phyloP scores from a whole-genome alignment of 1,140 invertebrate genomes.

The Hirudo medicinalis region DNA sequence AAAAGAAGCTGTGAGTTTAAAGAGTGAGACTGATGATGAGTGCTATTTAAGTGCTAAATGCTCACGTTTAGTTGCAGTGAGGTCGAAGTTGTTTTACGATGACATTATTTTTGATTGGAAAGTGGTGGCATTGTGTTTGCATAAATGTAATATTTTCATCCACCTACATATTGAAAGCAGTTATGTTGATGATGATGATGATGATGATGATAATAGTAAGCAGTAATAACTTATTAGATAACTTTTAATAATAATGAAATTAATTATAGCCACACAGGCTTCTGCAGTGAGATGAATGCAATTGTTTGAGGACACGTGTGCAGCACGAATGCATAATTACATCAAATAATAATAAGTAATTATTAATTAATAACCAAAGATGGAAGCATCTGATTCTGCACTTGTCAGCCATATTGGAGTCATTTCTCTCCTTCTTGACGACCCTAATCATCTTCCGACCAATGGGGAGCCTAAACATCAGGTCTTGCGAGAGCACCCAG shows the following conservation, averaged over 20 bases:
- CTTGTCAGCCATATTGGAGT: slow-evolving; percentile 65
- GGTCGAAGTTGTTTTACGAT: not conserved
- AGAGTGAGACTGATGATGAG: not conserved
- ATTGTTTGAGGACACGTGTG: no score
- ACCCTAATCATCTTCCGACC: slow-evolving; percentile 63
- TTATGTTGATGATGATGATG: not conserved
- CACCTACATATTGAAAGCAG: not conserved
- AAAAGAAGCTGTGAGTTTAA: slow-evolving; percentile 48
- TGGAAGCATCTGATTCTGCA: slow-evolving; percentile 58
- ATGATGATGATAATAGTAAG: not conserved
- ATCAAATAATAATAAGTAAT: not conserved
- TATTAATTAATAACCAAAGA: not conserved
- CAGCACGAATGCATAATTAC: not conserved
- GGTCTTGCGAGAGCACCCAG: slow-evolving; percentile 59
- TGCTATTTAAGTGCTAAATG: not conserved
- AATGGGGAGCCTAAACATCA: slow-evolving; percentile 53
- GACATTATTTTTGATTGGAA: no score
- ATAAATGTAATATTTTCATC: not conserved
- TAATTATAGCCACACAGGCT: no score
- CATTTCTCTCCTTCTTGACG: slow-evolving; percentile 54
- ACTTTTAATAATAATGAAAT: not conserved
- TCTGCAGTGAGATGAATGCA: no score
- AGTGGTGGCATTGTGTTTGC: no score
- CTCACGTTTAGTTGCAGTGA: not conserved
- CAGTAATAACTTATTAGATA: not conserved